Conservation (phyloP, 1,140 invertebrate species). For the Danaus melanippus region DNA sequence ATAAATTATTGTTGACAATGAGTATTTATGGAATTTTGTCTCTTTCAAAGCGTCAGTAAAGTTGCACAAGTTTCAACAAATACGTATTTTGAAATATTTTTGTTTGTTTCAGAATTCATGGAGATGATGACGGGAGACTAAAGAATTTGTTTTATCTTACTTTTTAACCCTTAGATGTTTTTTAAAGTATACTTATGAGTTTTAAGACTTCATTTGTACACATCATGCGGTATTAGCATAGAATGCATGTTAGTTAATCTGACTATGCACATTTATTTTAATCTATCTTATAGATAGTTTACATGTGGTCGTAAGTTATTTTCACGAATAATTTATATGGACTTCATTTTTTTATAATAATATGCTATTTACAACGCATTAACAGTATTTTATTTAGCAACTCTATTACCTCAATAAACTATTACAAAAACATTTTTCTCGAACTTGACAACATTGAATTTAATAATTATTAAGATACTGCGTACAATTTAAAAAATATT, state of each 20-base stretch:
- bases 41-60: too few relatives aligned
- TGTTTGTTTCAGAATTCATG: slow-evolving; percentile 81
- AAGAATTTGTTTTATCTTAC: slow-evolving; percentile 52
- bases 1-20: background rate
- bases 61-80: too few relatives aligned
- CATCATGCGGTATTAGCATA: slow-evolving; percentile 65
- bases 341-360: slow-evolving; percentile 36
- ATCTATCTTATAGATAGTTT: slow-evolving; percentile 63
- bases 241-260: slow-evolving; percentile 31
- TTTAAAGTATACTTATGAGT: slow-evolving; percentile 43
- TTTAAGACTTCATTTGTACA: slow-evolving; percentile 59
- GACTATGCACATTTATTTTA: slow-evolving; percentile 18
- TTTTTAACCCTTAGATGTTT: slow-evolving; percentile 47
- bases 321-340: slow-evolving; percentile 52
- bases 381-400: slow-evolving; percentile 10
- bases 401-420: too few relatives aligned
- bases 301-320: slow-evolving; percentile 56
- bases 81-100: slow-evolving; percentile 11
- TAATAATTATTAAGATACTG: too few relatives aligned
- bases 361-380: slow-evolving; percentile 62
- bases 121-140: slow-evolving; percentile 90
- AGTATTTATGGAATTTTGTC: too few relatives aligned
- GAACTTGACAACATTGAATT: too few relatives aligned
- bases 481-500: too few relatives aligned
- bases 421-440: too few relatives aligned